Base-by-base conservation (phyloP, 1,140 invertebrate genomes). In the Temnothorax curvispinosus region DNA sequence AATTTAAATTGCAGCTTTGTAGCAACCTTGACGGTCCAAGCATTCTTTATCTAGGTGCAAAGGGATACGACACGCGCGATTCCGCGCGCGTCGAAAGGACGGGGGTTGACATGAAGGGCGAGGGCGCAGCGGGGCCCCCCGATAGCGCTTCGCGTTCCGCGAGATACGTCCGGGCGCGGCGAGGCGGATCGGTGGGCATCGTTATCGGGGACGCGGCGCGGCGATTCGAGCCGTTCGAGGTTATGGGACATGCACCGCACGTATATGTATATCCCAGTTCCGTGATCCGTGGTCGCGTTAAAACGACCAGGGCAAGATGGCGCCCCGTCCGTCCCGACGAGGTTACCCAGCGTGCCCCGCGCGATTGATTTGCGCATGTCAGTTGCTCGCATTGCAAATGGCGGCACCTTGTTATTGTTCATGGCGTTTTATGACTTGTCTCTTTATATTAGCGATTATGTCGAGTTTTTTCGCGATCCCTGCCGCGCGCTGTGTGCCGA, bases 341-440 rank as follows among this genome's bases (percentile, higher is more conserved):
- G 58, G 27, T 27, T 93, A 92, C 93, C 95, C 94, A 95, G 86
- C 89, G 90, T 95, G 93, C 95, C 92, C 91, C 93, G 95, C 95
- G 94, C 94, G 93, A 96, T 96, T 96, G 95, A 96, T 96, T 95
- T 96, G 96, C 96, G 96, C 96, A 97, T 96, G 96, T 96, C 96
- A 96, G 95, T 95, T 96, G 94, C 90, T 94, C 94, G 95, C 96
- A 97, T 97, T 97, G 97, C 97, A 97, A 97, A 97, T 97, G 97
- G 97, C 97, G 96, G 96, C 96, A 93, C 95, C 96, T 97, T 97
- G 96, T 97, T 97, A 97, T 97, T 97, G 96, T 97, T 96, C 96
- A 96, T 96, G 96, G 96, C 96, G 96, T 96, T 96, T 96, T 96
- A 96, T 96, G 95, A 96, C 96, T 96, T 95, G 95, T 96, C 96